Evolutionary conservation across 2,797 vertebrate genomes (phyloP).

Genomic region (Cossypha niveicapilla): DNA sequence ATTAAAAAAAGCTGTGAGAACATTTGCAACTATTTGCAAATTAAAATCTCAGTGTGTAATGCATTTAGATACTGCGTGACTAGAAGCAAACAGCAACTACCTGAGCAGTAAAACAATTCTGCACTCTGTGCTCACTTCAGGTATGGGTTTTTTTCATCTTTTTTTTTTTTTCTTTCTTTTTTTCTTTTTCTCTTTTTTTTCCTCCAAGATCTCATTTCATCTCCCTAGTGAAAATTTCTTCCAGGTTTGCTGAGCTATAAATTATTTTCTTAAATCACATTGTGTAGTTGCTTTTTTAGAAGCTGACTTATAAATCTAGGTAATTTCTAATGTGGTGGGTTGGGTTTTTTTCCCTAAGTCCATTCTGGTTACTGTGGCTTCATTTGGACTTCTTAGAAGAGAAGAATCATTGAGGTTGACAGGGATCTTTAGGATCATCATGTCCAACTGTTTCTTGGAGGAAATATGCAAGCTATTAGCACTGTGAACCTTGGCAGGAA

Average conservation of each 20-base stretch:
- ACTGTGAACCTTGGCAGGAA: neutral
- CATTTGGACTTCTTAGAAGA: neutral
- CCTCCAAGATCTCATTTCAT: neutral
- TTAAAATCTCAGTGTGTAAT: neutral
- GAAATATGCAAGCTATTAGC: neutral
- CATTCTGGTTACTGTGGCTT: neutral
- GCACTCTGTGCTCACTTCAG: neutral
- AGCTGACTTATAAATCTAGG: neutral
- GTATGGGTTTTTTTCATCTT: accelerated
- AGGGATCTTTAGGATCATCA: neutral
- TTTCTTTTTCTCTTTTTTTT: accelerated
- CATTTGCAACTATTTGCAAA: neutral
- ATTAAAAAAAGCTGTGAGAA: neutral
- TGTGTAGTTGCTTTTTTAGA: neutral
- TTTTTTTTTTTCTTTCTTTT: neutral
- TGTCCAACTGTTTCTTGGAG: neutral
- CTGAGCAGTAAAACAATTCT: neutral
- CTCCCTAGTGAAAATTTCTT: neutral
- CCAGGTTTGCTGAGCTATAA: neutral
- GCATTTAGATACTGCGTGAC: neutral
- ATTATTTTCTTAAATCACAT: neutral
- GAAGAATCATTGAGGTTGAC: neutral
- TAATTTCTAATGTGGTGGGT: neutral
- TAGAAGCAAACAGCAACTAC: neutral
- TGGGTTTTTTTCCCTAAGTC: neutral